Percentiles rank a stretch among this genome's conserved stretches.
These are phyloP conservation scores for Phataginus tricuspis DNA, from an alignment of 2,797 vertebrate genomes.

Conservation along the genomic window DNA sequence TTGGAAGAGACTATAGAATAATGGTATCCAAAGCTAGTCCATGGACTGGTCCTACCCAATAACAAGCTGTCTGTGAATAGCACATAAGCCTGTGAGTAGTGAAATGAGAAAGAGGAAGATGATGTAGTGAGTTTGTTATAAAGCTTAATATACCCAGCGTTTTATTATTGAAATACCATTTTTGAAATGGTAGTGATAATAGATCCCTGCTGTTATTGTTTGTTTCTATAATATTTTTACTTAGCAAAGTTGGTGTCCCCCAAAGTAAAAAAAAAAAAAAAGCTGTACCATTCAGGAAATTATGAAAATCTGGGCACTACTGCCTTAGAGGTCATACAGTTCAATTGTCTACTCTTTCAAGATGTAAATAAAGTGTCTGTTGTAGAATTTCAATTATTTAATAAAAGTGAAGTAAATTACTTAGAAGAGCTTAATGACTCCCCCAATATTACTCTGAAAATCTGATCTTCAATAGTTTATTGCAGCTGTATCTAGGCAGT, in stretches of 20 bases:
- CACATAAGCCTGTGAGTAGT: not conserved
- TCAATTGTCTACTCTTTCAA: conserved; percentile 1
- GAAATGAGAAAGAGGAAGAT: not conserved
- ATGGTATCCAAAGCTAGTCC: not conserved
- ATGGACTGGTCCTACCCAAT: not conserved
- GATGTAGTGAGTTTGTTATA: not conserved
- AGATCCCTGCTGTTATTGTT: not conserved
- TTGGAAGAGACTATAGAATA: not conserved
- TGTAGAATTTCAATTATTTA: conserved; percentile 26
- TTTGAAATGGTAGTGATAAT: conserved; percentile 1
- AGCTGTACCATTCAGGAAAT: not conserved
- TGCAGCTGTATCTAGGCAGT: not conserved
- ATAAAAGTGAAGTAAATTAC: conserved; percentile 27
- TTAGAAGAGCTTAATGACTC: not conserved
- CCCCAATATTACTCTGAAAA: not conserved
- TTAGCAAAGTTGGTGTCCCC: not conserved
- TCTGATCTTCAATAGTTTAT: not conserved
- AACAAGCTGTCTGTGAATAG: not conserved
- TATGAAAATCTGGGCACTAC: not conserved
- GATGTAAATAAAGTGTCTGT: conserved; percentile 22
- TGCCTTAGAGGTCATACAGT: not conserved
- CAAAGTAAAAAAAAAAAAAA: conserved; percentile 12
- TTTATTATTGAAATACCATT: not conserved
- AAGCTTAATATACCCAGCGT: not conserved
- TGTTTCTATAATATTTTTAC: not conserved